Evolutionary conservation across 2,113 vertebrate species (phyloP).

Genomic region (Turdus rufiventris): DNA sequence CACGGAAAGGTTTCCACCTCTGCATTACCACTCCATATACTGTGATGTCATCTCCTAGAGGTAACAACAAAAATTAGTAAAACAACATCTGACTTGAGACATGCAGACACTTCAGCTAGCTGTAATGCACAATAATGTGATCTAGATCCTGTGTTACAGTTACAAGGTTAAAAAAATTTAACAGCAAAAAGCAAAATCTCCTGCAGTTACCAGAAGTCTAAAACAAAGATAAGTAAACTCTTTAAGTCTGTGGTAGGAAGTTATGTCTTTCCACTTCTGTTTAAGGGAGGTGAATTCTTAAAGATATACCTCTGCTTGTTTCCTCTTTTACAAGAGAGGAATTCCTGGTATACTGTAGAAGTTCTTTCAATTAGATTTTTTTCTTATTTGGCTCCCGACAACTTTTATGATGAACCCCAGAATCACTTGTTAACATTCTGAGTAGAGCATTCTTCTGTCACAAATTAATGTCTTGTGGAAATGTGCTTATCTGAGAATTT

Average conservation of each 20-base stretch:
- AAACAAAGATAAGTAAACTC: background rate
- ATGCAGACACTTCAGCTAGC: background rate
- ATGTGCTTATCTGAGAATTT: background rate
- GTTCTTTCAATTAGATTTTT: background rate
- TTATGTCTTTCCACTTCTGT: background rate
- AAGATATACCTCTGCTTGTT: background rate
- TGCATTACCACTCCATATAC: constrained; percentile 92
- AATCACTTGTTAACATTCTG: background rate
- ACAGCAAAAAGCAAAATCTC: background rate
- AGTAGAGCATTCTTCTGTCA: background rate
- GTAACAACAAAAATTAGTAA: background rate
- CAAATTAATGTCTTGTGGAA: background rate
- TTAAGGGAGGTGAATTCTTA: background rate
- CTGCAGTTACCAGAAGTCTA: background rate
- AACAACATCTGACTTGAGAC: background rate
- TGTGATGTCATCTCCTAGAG: constrained; percentile 90
- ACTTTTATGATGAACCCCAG: background rate
- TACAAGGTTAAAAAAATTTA: background rate
- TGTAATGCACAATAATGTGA: background rate
- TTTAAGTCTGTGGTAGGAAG: background rate
- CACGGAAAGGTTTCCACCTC: constrained; percentile 87
- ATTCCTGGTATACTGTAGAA: background rate
- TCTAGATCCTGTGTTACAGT: background rate
- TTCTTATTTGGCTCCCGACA: background rate
- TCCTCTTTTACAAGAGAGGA: background rate